These are phyloP conservation scores for Sitodiplosis mosellana DNA, from an alignment of 1,140 invertebrate genomes.

Conservation along the genomic window DNA sequence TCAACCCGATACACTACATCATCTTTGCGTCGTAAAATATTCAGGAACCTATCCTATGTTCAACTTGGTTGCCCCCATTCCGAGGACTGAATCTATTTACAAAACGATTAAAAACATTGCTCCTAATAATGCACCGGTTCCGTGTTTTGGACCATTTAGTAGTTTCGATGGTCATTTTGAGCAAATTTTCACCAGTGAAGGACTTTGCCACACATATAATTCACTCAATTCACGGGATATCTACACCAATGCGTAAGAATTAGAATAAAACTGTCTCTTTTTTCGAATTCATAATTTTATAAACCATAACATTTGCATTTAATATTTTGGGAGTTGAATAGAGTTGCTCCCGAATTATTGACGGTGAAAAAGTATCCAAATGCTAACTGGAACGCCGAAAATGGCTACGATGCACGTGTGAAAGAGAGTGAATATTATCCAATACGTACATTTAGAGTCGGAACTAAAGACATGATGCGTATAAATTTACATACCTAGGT, in stretches of 20 bases:
- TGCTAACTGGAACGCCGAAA: conserved; percentile 36
- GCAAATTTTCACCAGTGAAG: conserved; percentile 45
- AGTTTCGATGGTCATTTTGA: conserved; percentile 28
- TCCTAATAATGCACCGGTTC: no score
- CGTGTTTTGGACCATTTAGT: no score
- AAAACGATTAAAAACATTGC: no score
- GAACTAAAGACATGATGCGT: conserved; percentile 35
- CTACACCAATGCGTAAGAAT: conserved; percentile 29
- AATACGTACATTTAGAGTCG: conserved; percentile 32
- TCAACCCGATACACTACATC: no score
- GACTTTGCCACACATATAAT: conserved; percentile 50
- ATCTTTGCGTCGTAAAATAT: no score
- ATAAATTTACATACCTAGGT: conserved; percentile 34
- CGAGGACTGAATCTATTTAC: no score
- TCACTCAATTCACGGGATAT: conserved; percentile 33
- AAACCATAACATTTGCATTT: no score
- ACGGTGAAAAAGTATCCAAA: neutral
- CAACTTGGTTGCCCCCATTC: no score
- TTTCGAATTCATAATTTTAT: no score
- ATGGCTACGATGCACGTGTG: conserved; percentile 32
- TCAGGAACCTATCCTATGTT: no score
- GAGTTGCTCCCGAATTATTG: neutral
- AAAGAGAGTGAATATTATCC: conserved; percentile 26
- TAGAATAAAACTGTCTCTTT: conserved; percentile 5
- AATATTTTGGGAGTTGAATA: neutral